A percentile compares a stretch with the other conserved stretches of the same genome.
Evolutionary conservation across 2,113 vertebrate genomes (phyloP).

Genomic region (Channa argus): DNA sequence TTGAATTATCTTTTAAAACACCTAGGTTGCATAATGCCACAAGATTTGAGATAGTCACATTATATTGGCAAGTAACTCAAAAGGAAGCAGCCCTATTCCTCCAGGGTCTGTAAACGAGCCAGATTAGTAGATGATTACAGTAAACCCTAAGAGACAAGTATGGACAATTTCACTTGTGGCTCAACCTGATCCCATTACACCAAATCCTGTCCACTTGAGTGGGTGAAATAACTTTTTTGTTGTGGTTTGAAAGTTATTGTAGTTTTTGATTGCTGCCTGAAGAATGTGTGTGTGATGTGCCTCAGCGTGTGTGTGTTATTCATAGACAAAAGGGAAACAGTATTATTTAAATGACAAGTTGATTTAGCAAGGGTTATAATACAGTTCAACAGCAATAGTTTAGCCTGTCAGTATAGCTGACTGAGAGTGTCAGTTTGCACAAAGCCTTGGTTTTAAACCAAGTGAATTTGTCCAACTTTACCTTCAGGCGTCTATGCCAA

Average conservation of each 20-base stretch:
- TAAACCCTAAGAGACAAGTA: slow-evolving; percentile 55
- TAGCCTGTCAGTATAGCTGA: background rate
- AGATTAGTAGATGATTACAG: slow-evolving; percentile 67
- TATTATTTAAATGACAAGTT: background rate
- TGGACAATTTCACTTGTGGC: slow-evolving; percentile 50
- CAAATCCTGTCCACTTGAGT: slow-evolving; percentile 27
- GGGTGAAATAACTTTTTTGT: slow-evolving; percentile 21
- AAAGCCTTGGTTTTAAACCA: slow-evolving; percentile 12
- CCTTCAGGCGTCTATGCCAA: slow-evolving; percentile 32
- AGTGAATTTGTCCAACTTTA: slow-evolving; percentile 18
- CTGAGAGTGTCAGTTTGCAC: background rate
- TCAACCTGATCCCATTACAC: slow-evolving; percentile 29
- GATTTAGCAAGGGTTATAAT: background rate
- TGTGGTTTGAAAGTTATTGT: slow-evolving; percentile 17
- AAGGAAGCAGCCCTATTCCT: slow-evolving; percentile 40
- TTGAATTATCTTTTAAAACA: slow-evolving; percentile 75
- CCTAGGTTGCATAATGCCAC: slow-evolving; percentile 70
- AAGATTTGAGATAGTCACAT: slow-evolving; percentile 61
- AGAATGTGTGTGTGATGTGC: background rate
- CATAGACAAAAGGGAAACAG: background rate
- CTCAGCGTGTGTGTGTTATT: background rate
- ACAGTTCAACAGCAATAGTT: slow-evolving; percentile 1
- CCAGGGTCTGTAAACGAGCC: slow-evolving; percentile 38
- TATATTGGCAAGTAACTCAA: slow-evolving; percentile 64
- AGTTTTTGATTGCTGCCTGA: slow-evolving; percentile 8